Conservation (phyloP, 2,888 invertebrate species). For the Anthophora plumipes region DNA sequence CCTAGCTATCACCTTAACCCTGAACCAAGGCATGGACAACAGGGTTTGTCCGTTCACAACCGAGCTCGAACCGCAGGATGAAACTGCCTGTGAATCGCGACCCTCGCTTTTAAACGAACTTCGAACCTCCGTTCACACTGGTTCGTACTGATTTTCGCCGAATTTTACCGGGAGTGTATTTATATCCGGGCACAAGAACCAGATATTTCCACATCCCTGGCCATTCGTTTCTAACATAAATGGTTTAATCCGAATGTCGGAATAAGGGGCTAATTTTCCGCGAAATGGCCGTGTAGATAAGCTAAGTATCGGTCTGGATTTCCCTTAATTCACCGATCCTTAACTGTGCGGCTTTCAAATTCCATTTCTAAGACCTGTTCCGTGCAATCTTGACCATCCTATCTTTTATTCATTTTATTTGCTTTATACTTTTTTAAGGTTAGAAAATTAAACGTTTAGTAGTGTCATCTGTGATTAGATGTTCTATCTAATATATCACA, state of each 20-base stretch:
- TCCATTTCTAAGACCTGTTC: no score
- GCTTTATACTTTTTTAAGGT: no score
- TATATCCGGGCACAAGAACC: constrained; percentile 1
- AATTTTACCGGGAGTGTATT: constrained; percentile 9
- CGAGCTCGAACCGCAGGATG: not conserved
- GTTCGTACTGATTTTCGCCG: constrained; percentile 5
- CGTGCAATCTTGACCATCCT: no score
- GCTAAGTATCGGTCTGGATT: not conserved
- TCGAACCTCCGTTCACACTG: constrained; percentile 1
- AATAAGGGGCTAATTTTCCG: not conserved
- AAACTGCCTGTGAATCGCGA: not conserved
- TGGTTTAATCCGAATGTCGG: constrained; percentile 12
- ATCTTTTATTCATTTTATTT: no score
- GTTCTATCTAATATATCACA: no score
- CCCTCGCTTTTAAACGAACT: not conserved
- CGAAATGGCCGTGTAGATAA: not conserved
- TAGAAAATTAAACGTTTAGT: no score
- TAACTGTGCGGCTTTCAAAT: no score
- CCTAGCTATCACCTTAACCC: constrained; percentile 70
- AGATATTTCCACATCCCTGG: not conserved
- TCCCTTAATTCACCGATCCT: not conserved
- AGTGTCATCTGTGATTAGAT: no score
- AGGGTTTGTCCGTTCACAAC: constrained; percentile 2
- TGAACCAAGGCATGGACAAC: constrained; percentile 55
- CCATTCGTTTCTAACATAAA: not conserved